Evolutionary conservation across 2,113 vertebrate species (phyloP).

Genomic region (Morone chrysops): DNA sequence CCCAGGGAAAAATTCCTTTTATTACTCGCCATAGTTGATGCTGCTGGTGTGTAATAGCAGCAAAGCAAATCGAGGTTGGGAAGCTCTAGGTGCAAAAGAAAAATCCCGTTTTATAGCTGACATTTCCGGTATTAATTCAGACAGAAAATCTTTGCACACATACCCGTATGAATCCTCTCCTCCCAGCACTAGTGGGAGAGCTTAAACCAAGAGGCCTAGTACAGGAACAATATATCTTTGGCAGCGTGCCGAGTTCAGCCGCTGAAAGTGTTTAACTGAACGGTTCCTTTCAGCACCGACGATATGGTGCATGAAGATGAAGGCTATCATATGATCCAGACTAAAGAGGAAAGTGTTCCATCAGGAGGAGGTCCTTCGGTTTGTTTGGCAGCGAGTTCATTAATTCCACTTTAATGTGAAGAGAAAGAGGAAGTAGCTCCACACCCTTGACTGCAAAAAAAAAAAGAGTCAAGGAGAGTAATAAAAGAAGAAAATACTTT

Average conservation of each 20-base stretch:
- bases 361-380: constrained; percentile 28
- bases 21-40: constrained; percentile 23
- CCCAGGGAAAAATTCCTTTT: constrained; percentile 14
- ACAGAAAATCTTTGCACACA: constrained; percentile 25
- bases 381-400: constrained; percentile 36
- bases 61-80: constrained; percentile 15
- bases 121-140: constrained; percentile 23
- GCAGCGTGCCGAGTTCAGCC: constrained; percentile 39
- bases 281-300: constrained; percentile 34
- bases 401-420: constrained; percentile 28
- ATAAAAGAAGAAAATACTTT: background rate
- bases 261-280: constrained; percentile 53
- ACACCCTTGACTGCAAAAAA: background rate
- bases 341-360: constrained; percentile 37
- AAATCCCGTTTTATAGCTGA: constrained; percentile 7
- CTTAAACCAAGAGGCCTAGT: constrained; percentile 23
- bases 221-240: constrained; percentile 41
- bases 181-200: constrained; percentile 13
- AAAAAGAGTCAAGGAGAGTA: background rate
- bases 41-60: constrained; percentile 22
- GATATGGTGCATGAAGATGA: constrained; percentile 29
- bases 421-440: constrained; percentile 3
- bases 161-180: constrained; percentile 25
- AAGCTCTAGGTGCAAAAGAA: background rate
- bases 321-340: constrained; percentile 54